Base-by-base conservation (phyloP, 1,140 invertebrate species). In the Apis laboriosa region DNA sequence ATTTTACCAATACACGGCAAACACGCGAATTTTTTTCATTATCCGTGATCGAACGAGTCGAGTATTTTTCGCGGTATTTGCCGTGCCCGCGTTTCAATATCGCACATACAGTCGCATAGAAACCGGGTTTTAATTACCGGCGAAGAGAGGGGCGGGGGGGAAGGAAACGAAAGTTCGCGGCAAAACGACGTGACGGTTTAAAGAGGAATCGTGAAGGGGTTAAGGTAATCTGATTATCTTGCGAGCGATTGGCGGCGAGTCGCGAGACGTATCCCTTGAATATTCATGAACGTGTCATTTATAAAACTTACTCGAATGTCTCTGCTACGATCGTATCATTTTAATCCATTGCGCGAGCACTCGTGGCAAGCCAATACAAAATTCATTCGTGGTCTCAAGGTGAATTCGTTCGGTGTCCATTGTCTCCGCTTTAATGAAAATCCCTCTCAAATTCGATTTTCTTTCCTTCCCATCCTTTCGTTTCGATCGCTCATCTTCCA, bases 261-360 rank as follows among this genome's bases (percentile, higher is more conserved):
- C 34, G 72, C 43, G 58, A 3, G 21, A 5, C 21, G 19, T 34
- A 9, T 19, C 24, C 24, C 21, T 13, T 58, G 61, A 82, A 68
- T 77, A 77, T 82, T 81, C 73, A 70, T 66, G 28, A 11, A 5
- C 21, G 17, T 12, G 55, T 34, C 51, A 51, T 82, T 77, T 70
- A 68, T 67, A 58, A 70, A 68, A 70, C 43, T 76, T 67, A 53
- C 67, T 60, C 73, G 49, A 60, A 81, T 19, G 34, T 12, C 43
- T n/a, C 43, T n/a, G 43, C 7, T 15, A 0, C 49, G 58, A 34
- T 63, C 63, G 67, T 80, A 80, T 80, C 78, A 77, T 76, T 82
- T 76, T 76, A 68, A 67, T 68, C 70, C 60, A 74, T 80, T 66
- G 60, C 49, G 51, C 70, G 28, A 24, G 0, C 34, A 15, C 74